A percentile compares a stretch with the other conserved stretches of the same genome.
These are phyloP conservation scores for Dioctria linearis DNA, from an alignment of 2,888 invertebrate species.

Conservation along the genomic window DNA sequence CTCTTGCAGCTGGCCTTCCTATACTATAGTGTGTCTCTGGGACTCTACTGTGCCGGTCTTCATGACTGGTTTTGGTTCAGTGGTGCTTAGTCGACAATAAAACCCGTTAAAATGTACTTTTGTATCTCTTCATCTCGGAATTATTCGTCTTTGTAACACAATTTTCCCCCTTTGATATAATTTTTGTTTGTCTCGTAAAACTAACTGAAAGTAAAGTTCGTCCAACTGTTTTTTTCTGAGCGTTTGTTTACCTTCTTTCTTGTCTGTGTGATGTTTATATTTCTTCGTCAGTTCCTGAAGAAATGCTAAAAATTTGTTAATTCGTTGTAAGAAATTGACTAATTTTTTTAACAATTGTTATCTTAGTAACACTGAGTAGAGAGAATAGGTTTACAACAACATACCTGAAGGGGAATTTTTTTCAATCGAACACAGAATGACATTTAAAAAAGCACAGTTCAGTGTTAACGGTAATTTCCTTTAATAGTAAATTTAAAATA, in stretches of 20 bases:
- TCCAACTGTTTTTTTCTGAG: not conserved
- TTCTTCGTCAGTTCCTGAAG: not conserved
- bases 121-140: not conserved
- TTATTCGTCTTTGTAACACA: not conserved
- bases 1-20: not conserved
- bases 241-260: not conserved
- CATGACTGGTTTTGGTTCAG: conserved; percentile 26
- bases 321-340: not conserved
- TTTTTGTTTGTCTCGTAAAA: not conserved
- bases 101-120: conserved; percentile 31
- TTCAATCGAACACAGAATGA: too few relatives aligned
- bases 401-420: not conserved
- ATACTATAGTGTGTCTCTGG: too few relatives aligned
- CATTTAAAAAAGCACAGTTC: too few relatives aligned
- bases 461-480: too few relatives aligned
- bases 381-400: not conserved
- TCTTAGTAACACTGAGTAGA: not conserved
- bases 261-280: not conserved
- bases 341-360: not conserved
- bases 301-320: not conserved
- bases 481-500: too few relatives aligned
- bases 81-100: conserved; percentile 25
- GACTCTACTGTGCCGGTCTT: not conserved
- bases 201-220: not conserved
- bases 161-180: not conserved